Base-by-base conservation (phyloP, 2,113 vertebrate genomes). In the Nothobranchius furzeri region DNA sequence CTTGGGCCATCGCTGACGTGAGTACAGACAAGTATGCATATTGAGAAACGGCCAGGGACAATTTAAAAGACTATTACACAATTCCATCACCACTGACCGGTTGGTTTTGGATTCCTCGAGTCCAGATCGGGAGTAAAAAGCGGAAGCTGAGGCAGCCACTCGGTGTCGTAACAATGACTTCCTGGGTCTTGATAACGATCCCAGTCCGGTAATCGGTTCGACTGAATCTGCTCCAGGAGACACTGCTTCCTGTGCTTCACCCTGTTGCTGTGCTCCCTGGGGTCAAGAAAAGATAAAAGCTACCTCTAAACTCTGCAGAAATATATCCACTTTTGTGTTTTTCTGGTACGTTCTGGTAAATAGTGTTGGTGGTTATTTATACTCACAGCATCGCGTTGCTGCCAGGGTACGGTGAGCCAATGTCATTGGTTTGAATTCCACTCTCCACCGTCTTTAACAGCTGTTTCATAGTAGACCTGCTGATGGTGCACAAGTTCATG, bases 391-490 rank as follows among this genome's bases (percentile, higher is more conserved):
- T 73, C 55, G 83, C 68, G 0, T 54, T 68, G 62, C 77, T 87
- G 79, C 73, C 79, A 9, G 83, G 75, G 68, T 90, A 91, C 12
- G 85, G 83, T 12, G 88, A 87, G 14, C 83, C 82, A 1, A 76
- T 77, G 82, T 94, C 95, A 79, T 95, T 95, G 0, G 91, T 78
- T 79, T 95, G 94, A 63, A 94, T 92, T 50, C 92, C 93, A n/a
- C 15, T 93, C 67, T 98, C 95, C 3, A 84, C 79, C 6, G 85
- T 89, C 76, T 95, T 96, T 74, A 96, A 92, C 78, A 96, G 89
- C 78, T 96, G 96, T 40, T 94, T 95, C 87, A 95, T 92, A 76
- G 93, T 94, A 13, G 95, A 96, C 92, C 97, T 97, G 90, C 60
- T 54, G 56, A 1, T 48, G 68, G 55, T 25, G 43, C 58, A 60